phyloP scores from a whole-genome alignment of 2,113 vertebrate genomes.

The Amphilophus citrinellus region DNA sequence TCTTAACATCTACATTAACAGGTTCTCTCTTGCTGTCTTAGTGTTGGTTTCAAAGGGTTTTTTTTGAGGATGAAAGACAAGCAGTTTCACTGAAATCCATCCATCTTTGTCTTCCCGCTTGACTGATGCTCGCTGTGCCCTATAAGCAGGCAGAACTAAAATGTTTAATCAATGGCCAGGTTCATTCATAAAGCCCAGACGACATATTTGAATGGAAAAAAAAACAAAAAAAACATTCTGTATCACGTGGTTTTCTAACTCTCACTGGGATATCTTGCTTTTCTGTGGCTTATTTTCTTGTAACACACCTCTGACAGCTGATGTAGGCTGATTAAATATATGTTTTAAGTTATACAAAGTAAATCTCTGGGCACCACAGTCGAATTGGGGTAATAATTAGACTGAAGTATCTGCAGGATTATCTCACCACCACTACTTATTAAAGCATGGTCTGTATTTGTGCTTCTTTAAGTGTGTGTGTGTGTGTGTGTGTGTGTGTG shows the following conservation, averaged over 20 bases:
- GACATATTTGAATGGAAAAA: background rate
- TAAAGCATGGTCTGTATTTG: constrained; percentile 38
- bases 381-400: constrained; percentile 48
- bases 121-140: constrained; percentile 15
- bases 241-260: background rate
- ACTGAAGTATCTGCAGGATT: constrained; percentile 58
- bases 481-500: too few relatives aligned
- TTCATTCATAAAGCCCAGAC: constrained; percentile 61
- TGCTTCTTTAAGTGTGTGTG: constrained; percentile 5
- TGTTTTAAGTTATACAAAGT: constrained; percentile 32
- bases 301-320: background rate
- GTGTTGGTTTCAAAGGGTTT: constrained; percentile 22
- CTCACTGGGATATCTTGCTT: background rate
- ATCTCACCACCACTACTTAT: constrained; percentile 55
- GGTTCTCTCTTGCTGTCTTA: background rate
- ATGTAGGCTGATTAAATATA: background rate
- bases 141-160: constrained; percentile 7
- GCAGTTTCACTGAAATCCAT: constrained; percentile 17
- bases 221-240: background rate
- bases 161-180: constrained; percentile 13
- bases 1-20: background rate
- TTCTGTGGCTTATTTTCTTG: background rate
- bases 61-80: constrained; percentile 12
- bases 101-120: constrained; percentile 16
- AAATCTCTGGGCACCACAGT: constrained; percentile 34